Conservation (phyloP, 2,888 invertebrate species). For the Corbicula japonica region DNA sequence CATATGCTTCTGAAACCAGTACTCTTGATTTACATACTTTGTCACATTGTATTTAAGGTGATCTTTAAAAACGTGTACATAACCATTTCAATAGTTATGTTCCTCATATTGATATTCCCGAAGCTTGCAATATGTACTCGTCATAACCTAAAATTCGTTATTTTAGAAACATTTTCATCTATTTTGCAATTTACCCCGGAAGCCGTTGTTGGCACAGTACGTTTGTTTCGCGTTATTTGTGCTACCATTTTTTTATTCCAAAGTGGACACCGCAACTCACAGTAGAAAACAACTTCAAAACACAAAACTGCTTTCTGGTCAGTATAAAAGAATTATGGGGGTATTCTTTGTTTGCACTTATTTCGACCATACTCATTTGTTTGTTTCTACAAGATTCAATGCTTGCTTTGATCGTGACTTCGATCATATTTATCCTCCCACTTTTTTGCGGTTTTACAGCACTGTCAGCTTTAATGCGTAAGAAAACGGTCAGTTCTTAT, state of each 20-base stretch:
- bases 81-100: conserved; percentile 78
- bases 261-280: conserved; percentile 81
- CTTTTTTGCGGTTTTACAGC: conserved; percentile 80
- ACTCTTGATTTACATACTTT: conserved; percentile 74
- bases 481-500: too few relatives aligned
- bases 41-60: conserved; percentile 73
- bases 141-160: conserved; percentile 73
- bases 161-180: conserved; percentile 78
- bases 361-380: conserved; percentile 67
- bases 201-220: conserved; percentile 79
- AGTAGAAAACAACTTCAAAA: conserved; percentile 79
- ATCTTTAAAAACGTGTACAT: conserved; percentile 73
- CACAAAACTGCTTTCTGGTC: conserved; percentile 78
- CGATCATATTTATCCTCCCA: conserved; percentile 74
- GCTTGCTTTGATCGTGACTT: conserved; percentile 73
- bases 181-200: conserved; percentile 82
- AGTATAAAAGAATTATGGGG: conserved; percentile 80
- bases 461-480: too few relatives aligned
- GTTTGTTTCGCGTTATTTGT: conserved; percentile 75
- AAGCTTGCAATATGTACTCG: conserved; percentile 78
- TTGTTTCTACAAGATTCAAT: conserved; percentile 69
- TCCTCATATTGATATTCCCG: conserved; percentile 78
- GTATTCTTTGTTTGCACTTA: conserved; percentile 75
- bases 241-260: conserved; percentile 75
- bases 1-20: conserved; percentile 82